Evolutionary conservation across 2,113 vertebrate genomes (phyloP).

Genomic region (Neodontobutis hainanensis): DNA sequence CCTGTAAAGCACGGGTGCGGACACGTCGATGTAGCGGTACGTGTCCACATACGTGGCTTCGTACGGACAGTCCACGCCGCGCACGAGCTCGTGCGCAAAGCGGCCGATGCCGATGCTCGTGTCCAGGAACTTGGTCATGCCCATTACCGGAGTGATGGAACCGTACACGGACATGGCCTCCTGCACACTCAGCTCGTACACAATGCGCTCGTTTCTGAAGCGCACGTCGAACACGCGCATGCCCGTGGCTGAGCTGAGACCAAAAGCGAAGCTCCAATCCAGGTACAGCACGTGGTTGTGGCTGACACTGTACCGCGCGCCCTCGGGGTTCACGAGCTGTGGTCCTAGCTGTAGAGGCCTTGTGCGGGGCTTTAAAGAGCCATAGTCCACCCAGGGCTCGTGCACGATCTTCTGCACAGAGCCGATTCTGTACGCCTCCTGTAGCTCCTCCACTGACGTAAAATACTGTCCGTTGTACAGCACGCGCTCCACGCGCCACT

Average conservation of each 20-base stretch:
- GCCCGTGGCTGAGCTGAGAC: constrained; percentile 81
- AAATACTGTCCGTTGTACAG: constrained; percentile 87
- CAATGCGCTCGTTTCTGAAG: constrained; percentile 82
- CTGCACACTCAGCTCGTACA: constrained; percentile 88
- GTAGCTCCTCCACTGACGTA: constrained; percentile 68
- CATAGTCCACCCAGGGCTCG: constrained; percentile 72
- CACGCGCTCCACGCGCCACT: constrained; percentile 79
- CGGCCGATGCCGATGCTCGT: constrained; percentile 84
- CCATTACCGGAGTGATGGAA: constrained; percentile 81
- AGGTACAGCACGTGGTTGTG: constrained; percentile 81
- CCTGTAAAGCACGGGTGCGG: constrained; percentile 49
- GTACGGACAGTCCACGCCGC: constrained; percentile 87
- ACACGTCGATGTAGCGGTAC: constrained; percentile 74
- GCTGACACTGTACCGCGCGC: constrained; percentile 79
- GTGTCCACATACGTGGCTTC: constrained; percentile 78
- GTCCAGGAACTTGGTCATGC: constrained; percentile 87
- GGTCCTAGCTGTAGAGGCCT: constrained; percentile 70
- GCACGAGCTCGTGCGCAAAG: constrained; percentile 82
- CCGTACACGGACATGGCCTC: constrained; percentile 88
- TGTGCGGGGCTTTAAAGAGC: constrained; percentile 74
- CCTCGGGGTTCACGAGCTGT: constrained; percentile 79
- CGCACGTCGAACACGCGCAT: constrained; percentile 85
- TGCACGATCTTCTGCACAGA: constrained; percentile 65
- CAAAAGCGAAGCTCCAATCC: constrained; percentile 89
- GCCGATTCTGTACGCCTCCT: constrained; percentile 67